Conservation (phyloP, 2,888 invertebrate genomes). For the Thelaira solivaga region DNA sequence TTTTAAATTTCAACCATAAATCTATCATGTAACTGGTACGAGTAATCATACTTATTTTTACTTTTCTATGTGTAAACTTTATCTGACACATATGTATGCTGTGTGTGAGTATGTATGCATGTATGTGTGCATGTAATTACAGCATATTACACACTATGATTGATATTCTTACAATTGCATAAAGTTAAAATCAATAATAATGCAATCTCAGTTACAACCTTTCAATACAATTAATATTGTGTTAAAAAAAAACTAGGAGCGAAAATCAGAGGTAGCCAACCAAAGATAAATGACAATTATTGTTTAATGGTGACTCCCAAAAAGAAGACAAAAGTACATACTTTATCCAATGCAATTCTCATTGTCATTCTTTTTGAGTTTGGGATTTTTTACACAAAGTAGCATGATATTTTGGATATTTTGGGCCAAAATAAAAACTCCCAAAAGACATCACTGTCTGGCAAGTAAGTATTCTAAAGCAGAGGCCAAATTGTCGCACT, state of each 20-base stretch:
- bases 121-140: slow-evolving; percentile 30
- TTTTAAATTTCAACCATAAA: background rate
- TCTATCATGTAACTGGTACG: slow-evolving; percentile 10
- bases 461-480: no score
- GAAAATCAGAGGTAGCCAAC: slow-evolving; percentile 7
- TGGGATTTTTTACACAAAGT: no score
- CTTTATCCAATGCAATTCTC: no score
- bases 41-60: background rate
- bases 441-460: no score
- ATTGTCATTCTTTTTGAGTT: no score
- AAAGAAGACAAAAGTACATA: no score
- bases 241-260: background rate
- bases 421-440: no score
- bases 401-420: no score
- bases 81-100: slow-evolving; percentile 38
- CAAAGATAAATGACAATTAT: background rate
- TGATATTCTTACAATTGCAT: slow-evolving; percentile 48
- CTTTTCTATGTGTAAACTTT: slow-evolving; percentile 9
- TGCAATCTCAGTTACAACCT: slow-evolving; percentile 43
- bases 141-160: slow-evolving; percentile 46
- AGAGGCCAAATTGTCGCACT: no score
- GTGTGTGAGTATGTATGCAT: no score
- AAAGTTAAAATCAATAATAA: slow-evolving; percentile 42
- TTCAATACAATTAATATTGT: slow-evolving; percentile 35
- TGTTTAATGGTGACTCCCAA: no score